Evolutionary conservation across 2,797 vertebrate species (phyloP), one percentile per base, ranked within the genome.

Genomic region (Anguilla pacifica): DNA sequence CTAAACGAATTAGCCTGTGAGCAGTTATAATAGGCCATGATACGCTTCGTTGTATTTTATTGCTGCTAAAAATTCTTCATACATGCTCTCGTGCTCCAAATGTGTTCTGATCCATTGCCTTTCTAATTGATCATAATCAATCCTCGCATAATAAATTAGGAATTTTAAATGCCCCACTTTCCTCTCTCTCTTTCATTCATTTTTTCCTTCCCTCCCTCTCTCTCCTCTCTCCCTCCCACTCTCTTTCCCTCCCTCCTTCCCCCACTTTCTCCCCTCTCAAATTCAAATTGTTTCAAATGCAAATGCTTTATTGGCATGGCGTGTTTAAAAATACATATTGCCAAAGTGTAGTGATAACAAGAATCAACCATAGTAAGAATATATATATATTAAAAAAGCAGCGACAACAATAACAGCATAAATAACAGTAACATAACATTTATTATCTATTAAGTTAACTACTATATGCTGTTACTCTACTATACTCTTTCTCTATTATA

Each of bases 191-290:
- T 7, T 11, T 15, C 39, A 43, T 25, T 13, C 43, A 25, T 19
- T 53, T n/a, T n/a, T 11, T 11, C 74, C 67, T 46, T 46, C 82
- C 85, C 31, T 84, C 28, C 5, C 31, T 55, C 86, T n/a, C 28
- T 64, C 64, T 79, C 22, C 82, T 74, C 67, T 43, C 83, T 64
- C 53, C 39, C 87, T 88, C 72, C 25, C 28, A 31, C 43, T 19
- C 28, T 39, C 19, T 81, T 43, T 82, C 31, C 15, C 82, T 17
- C 35, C 46, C 15, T 10, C 5, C 46, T 15, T 46, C 57, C 9
- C 9, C 49, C 67, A 39, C 13, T 53, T 70, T 19, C 64, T 9
- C n/a, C 17, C 85, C 67, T 11, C 5, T 2, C 59, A 53, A 43
- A 35, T 1, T 35, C 35, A 35, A 35, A 35, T 35, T 1, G 1